Evolutionary conservation across 2,888 invertebrate genomes (phyloP).

Genomic region (Oxyscelio sp.): DNA sequence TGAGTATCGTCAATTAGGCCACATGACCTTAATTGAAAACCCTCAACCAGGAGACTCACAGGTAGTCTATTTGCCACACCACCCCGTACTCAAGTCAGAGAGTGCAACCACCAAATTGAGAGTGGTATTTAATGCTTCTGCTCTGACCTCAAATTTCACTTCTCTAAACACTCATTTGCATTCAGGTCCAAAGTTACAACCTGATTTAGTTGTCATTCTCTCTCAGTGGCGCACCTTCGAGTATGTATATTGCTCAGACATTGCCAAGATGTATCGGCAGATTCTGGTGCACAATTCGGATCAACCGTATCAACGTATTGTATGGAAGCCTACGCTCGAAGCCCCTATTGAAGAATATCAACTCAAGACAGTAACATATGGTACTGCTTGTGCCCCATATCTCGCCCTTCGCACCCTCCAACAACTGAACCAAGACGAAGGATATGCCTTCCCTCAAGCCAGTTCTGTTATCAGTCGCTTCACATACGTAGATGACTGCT

Average conservation of each 20-base stretch:
- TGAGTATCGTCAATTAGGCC: background rate
- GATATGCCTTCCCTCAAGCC: background rate
- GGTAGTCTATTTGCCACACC: background rate
- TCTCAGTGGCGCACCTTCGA: background rate
- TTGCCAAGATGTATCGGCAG: too few species aligned
- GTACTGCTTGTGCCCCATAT: background rate
- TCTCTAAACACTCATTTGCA: background rate
- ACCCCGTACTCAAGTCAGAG: background rate
- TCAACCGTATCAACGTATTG: background rate
- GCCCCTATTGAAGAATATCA: background rate
- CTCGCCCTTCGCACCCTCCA: background rate
- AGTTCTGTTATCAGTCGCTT: background rate
- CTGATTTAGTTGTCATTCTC: background rate
- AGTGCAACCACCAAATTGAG: conserved; percentile 1
- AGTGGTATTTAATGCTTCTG: conserved; percentile 7
- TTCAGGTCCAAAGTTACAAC: background rate
- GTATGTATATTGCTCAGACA: background rate
- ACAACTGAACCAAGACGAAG: background rate
- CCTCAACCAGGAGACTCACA: background rate
- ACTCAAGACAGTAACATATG: background rate
- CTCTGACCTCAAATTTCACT: background rate
- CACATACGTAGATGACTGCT: conserved; percentile 4
- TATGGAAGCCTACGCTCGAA: too few species aligned
- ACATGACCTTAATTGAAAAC: background rate
- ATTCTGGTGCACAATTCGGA: background rate